Base-by-base conservation (phyloP, 2,888 invertebrate species). In the Dyspetes luteomarginatus region DNA sequence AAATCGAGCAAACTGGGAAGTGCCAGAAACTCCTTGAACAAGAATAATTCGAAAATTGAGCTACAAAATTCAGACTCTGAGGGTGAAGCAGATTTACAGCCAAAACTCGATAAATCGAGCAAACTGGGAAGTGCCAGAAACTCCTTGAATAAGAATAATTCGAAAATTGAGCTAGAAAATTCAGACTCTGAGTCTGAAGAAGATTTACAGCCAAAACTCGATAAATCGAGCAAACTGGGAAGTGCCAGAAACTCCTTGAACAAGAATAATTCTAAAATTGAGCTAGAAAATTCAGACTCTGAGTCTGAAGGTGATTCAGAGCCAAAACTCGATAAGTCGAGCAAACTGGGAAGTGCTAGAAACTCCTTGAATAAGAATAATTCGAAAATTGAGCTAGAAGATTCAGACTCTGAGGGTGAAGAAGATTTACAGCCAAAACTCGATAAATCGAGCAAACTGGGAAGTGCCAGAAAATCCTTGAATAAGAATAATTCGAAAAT, bases 351-450 rank as follows among this genome's bases (percentile, higher is more conserved):
- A 17, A 58, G 45, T 24, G 22, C 52, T 12, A 50, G 68, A 7
- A 62, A 62, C 36, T 78, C 62, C 7, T 17, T 67, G 52, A 55
- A 28, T n/a, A 73, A 55, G 7, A 73, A 62, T 30, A 24, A 4
- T 22, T 65, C 64, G 12, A 64, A 24, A 56, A 48, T 50, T 7
- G 55, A 12, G 15, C 15, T 24, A 12, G 26, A 22, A 1, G 26
- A 50, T 58, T 64, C 58, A 3, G 45, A 62, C 1, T 17, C 52
- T 36, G 68, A 74, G 3, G 64, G 55, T 2, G 30, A n/a, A 7
- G 17, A 22, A n/a, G 58, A 72, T 19, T 71, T 58, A 22, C 62
- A 30, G 30, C 48, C 22, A 0, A 52, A 43, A 1, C 43, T 12
- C 30, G n/a, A 60, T 22, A 22, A 36, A n/a, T 71, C 48, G 12